Evolutionary conservation across 1,140 invertebrate genomes (phyloP), one percentile per base, ranked within the genome.

Genomic region (Orussus abietinus): DNA sequence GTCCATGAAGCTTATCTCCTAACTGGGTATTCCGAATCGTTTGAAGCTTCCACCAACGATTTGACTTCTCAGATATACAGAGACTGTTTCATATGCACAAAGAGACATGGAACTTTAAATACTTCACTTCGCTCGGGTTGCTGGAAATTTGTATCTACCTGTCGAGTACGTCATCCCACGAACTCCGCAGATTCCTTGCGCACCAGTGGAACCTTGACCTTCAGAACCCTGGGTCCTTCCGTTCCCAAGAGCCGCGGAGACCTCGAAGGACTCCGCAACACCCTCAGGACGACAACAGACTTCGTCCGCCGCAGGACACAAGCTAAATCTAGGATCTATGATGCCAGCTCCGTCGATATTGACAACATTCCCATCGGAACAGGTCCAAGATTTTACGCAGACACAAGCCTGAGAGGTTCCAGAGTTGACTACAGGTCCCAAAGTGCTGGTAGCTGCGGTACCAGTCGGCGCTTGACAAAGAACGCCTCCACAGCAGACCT

Each of bases 241-340:
- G n/a, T n/a, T n/a, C 6, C 19, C 30, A 22, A 5, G 2, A 20
- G 13, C 14, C 9, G 11, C 14, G 25, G 11, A 32, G 12, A 30
- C 35, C 33, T 38, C 32, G 41, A 22, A 26, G 26, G 31, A 40
- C 36, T 22, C 30, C 5, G 20, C 36, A 4, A 45, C 47, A 9
- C 37, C 45, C 5, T 1, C 36, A 1, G 46, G 10, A 3, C 37
- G 51, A 31, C 70, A 73, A 29, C 70, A 73, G 26, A 69, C 56
- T 15, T 69, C 46, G 9, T 62, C 54, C 0, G 52, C 14, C 9
- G 41, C 40, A 0, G 45, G 14, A 25, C 70, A 73, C 3, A 41
- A 41, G 0, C 57, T 54, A 15, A 72, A 69, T 38, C 69, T 55
- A 5, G 66, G 54, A 34, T 70, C 69, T 9, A 64, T 59, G 3